These are phyloP conservation scores for Muscicapa comitata DNA, from an alignment of 2,797 vertebrate species.

Conservation along the genomic window DNA sequence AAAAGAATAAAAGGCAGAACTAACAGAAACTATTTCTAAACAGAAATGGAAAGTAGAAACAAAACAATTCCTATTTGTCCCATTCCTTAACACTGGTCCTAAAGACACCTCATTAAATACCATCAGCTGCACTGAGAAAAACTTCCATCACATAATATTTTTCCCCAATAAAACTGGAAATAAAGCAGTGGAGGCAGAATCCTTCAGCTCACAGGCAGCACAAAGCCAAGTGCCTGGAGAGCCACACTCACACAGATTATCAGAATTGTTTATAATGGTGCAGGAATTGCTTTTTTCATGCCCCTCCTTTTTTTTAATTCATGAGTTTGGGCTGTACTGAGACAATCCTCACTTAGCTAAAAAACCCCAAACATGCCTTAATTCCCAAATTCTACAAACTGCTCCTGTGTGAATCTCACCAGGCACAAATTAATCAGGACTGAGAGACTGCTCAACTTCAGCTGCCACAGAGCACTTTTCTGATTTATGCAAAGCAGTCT, in stretches of 20 bases:
- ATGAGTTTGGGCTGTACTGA: rapidly evolving
- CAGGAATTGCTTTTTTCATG: background rate
- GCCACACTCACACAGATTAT: background rate
- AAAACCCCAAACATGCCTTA: rapidly evolving
- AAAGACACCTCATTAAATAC: background rate
- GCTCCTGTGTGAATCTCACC: background rate
- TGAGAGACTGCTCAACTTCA: background rate
- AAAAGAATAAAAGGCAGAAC: background rate
- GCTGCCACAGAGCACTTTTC: background rate
- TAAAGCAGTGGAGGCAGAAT: background rate
- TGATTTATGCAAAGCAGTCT: background rate
- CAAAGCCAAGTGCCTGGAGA: background rate
- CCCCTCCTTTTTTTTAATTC: background rate
- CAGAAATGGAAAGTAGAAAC: background rate
- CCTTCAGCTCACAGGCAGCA: background rate
- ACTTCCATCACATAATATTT: rapidly evolving
- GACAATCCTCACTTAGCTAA: background rate
- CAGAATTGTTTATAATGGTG: background rate
- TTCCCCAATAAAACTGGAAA: background rate
- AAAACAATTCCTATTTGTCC: background rate
- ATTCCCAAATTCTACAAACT: background rate
- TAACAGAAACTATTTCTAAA: background rate
- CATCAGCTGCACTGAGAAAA: background rate
- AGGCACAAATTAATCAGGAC: background rate
- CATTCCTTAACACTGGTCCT: background rate